These are phyloP conservation scores for Netta rufina DNA, from an alignment of 2,797 vertebrate species.

Conservation along the genomic window DNA sequence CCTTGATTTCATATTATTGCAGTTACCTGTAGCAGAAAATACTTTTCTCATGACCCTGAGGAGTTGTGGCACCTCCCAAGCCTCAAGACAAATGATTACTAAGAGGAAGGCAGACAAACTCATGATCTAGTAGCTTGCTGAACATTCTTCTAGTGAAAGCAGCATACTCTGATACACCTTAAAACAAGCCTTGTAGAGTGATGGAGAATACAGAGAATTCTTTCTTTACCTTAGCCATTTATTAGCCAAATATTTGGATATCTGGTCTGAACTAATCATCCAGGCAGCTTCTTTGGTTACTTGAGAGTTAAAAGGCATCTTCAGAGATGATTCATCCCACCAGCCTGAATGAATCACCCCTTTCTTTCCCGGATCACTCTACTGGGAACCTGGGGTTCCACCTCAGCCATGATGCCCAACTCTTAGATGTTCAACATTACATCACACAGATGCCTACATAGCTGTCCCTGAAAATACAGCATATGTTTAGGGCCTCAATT, in stretches of 20 bases:
- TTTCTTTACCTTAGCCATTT: not conserved
- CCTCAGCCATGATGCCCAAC: not conserved
- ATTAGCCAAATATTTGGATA: not conserved
- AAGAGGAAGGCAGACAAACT: not conserved
- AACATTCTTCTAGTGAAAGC: not conserved
- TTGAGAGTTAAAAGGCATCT: not conserved
- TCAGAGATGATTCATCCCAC: not conserved
- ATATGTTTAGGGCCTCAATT: fast-evolving
- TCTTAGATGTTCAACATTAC: not conserved
- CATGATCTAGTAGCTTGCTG: not conserved
- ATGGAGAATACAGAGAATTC: not conserved
- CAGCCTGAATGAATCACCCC: fast-evolving
- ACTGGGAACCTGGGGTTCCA: not conserved
- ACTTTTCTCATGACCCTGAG: not conserved
- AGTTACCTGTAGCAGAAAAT: not conserved
- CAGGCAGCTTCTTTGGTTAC: not conserved
- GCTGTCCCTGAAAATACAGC: not conserved
- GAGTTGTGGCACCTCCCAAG: not conserved
- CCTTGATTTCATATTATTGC: not conserved
- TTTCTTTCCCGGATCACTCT: not conserved
- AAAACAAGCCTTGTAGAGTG: not conserved
- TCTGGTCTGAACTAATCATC: not conserved
- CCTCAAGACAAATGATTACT: not conserved
- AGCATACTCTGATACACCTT: not conserved
- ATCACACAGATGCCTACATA: not conserved